Evolutionary conservation across 1,140 invertebrate genomes (phyloP).

Genomic region (Spodoptera litura): DNA sequence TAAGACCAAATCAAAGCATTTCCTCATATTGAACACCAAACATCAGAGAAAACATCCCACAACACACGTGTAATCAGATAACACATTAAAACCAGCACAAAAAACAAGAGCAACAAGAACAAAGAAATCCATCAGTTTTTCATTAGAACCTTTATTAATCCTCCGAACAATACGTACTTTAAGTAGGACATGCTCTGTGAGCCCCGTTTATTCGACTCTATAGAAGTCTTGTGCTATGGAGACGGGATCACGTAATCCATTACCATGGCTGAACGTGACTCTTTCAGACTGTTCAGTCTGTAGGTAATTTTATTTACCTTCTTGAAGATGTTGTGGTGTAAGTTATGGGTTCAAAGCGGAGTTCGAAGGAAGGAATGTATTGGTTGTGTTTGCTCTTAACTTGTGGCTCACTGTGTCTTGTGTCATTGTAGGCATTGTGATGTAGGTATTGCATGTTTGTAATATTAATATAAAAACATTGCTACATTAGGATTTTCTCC

Average conservation of each 20-base stretch:
- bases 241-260: slow-evolving; percentile 61
- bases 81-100: not conserved
- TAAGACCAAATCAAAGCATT: no score
- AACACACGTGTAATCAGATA: not conserved
- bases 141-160: slow-evolving; percentile 44
- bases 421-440: no score
- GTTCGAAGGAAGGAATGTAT: no score
- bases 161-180: slow-evolving; percentile 42
- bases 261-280: slow-evolving; percentile 58
- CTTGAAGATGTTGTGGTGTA: slow-evolving; percentile 29
- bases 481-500: no score
- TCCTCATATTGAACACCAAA: no score
- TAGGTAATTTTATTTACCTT: slow-evolving; percentile 57
- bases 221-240: slow-evolving; percentile 39
- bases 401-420: no score
- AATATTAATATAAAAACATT: no score
- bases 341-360: not conserved
- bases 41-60: not conserved
- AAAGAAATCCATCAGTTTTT: slow-evolving; percentile 27
- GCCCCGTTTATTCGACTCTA: slow-evolving; percentile 40
- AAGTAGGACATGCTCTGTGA: slow-evolving; percentile 45
- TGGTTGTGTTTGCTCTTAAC: no score
- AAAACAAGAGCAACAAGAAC: slow-evolving; percentile 8
- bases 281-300: slow-evolving; percentile 49
- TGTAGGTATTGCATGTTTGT: no score